Percentiles rank a stretch among this genome's conserved stretches.
Conservation (phyloP, 2,797 vertebrate species). For the Spatula clypeata region DNA sequence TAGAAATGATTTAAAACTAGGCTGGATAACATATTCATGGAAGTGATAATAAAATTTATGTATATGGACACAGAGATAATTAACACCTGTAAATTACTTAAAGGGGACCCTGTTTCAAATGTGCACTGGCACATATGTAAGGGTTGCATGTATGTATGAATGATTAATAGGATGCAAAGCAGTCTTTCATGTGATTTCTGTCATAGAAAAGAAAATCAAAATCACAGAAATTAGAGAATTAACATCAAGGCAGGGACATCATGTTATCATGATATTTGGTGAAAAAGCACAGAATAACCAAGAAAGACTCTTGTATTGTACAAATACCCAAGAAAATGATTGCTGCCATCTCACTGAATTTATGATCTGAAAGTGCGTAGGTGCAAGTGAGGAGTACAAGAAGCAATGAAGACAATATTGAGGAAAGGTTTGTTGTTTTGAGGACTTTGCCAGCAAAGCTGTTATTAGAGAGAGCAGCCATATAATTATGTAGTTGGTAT, state of each 20-base stretch:
- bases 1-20: slow-evolving; percentile 48
- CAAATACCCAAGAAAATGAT: background rate
- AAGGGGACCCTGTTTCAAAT: background rate
- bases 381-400: background rate
- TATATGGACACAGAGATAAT: slow-evolving; percentile 42
- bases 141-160: background rate
- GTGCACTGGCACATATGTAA: background rate
- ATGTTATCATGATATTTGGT: background rate
- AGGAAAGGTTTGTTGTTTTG: background rate
- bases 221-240: background rate
- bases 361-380: background rate
- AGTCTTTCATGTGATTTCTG: background rate
- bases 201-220: background rate
- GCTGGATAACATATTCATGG: slow-evolving; percentile 58
- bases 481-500: background rate
- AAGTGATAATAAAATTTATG: slow-evolving; percentile 55
- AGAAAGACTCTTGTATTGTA: background rate
- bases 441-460: background rate
- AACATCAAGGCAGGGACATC: background rate
- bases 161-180: background rate
- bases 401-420: background rate
- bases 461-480: background rate
- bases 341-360: background rate
- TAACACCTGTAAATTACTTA: slow-evolving; percentile 50
- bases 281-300: background rate